A percentile compares a stretch with the other conserved stretches of the same genome.
Conservation (phyloP, 2,797 vertebrate genomes). For the Sebastes goodei region DNA sequence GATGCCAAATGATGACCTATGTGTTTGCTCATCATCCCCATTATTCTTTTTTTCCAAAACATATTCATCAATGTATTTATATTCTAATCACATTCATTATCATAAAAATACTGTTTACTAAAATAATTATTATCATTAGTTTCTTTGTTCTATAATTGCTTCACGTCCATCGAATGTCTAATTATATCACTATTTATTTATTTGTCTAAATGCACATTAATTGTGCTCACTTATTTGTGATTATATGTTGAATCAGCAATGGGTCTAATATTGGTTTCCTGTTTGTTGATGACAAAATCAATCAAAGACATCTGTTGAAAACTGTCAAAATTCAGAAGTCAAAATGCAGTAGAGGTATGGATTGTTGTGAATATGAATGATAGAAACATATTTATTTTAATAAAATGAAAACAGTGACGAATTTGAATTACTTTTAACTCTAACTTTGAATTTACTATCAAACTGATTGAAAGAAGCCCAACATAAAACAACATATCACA, state of each 20-base stretch:
- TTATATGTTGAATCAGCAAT: neutral
- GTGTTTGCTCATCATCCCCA: too few species aligned
- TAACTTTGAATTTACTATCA: fast-evolving
- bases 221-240: neutral
- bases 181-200: neutral
- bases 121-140: neutral
- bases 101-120: too few species aligned
- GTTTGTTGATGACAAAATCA: neutral
- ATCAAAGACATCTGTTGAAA: neutral
- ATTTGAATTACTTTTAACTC: neutral
- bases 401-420: neutral
- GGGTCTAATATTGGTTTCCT: neutral
- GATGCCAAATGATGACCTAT: neutral
- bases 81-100: neutral
- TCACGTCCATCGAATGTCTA: neutral
- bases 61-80: neutral
- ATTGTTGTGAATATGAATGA: neutral
- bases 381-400: too few species aligned
- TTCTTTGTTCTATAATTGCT: neutral
- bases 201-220: neutral
- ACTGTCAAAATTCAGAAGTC: neutral
- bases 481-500: neutral
- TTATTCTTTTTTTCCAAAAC: neutral
- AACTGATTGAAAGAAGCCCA: neutral
- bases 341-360: neutral